A percentile compares a stretch with the other conserved stretches of the same genome.
These are phyloP conservation scores for Oreochromis mossambicus DNA, from an alignment of 2,797 vertebrate species.

Conservation along the genomic window DNA sequence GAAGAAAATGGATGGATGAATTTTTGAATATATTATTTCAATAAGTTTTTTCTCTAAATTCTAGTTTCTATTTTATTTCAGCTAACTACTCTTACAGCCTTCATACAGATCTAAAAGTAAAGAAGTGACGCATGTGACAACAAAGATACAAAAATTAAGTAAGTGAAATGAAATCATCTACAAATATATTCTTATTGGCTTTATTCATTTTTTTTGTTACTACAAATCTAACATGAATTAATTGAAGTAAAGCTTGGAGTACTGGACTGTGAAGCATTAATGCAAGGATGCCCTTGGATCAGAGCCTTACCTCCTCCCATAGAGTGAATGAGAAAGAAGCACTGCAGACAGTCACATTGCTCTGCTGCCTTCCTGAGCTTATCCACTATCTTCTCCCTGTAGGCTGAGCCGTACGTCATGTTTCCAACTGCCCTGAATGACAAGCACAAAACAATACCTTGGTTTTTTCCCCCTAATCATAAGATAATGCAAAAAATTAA, in stretches of 20 bases:
- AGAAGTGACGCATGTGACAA: neutral
- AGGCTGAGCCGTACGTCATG: constrained; percentile 83
- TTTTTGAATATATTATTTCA: neutral
- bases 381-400: constrained; percentile 87
- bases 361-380: constrained; percentile 88
- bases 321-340: constrained; percentile 96
- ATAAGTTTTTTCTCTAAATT: neutral
- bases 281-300: neutral
- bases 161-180: neutral
- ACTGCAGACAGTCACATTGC: constrained; percentile 93
- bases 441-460: neutral
- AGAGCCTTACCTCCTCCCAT: constrained; percentile 91
- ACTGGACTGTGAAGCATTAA: neutral
- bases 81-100: neutral
- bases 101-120: neutral
- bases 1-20: neutral
- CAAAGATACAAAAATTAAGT: neutral
- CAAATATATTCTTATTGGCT: neutral
- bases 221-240: neutral
- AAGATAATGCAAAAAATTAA: neutral
- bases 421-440: constrained; percentile 88
- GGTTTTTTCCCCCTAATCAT: neutral
- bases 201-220: neutral
- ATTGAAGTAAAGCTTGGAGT: neutral
- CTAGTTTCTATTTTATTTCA: neutral